phyloP scores from a whole-genome alignment of 2,797 vertebrate species.

The Coregonus suidteri region DNA sequence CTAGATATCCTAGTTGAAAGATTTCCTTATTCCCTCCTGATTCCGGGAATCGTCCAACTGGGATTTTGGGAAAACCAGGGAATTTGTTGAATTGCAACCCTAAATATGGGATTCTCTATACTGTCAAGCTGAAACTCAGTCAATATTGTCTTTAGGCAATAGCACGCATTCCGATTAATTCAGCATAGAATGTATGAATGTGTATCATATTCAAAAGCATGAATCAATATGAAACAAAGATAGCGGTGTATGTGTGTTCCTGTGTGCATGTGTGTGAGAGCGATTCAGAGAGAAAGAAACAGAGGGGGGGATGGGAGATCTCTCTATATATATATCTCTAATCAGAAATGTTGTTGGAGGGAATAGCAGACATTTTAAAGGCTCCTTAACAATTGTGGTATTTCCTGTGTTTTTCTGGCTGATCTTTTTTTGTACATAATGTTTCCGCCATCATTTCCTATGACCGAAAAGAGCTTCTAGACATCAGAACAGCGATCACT shows the following conservation, averaged over 20 bases:
- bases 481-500: no score
- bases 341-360: background rate
- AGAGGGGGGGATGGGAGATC: background rate
- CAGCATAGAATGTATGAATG: background rate
- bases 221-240: background rate
- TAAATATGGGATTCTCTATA: background rate
- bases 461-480: no score
- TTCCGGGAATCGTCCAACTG: no score
- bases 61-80: no score
- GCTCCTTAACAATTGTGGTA: no score
- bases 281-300: slow-evolving; percentile 5
- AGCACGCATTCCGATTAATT: background rate
- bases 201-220: background rate
- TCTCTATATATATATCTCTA: background rate
- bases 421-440: no score
- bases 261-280: slow-evolving; percentile 13
- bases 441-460: no score
- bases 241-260: slow-evolving; percentile 25
- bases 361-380: no score
- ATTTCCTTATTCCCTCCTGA: no score
- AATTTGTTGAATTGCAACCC: no score
- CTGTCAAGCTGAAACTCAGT: background rate
- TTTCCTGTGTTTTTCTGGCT: no score
- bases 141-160: background rate
- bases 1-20: no score